These are phyloP conservation scores for Crotalus viridis DNA, from an alignment of 2,113 vertebrate species.

Conservation along the genomic window DNA sequence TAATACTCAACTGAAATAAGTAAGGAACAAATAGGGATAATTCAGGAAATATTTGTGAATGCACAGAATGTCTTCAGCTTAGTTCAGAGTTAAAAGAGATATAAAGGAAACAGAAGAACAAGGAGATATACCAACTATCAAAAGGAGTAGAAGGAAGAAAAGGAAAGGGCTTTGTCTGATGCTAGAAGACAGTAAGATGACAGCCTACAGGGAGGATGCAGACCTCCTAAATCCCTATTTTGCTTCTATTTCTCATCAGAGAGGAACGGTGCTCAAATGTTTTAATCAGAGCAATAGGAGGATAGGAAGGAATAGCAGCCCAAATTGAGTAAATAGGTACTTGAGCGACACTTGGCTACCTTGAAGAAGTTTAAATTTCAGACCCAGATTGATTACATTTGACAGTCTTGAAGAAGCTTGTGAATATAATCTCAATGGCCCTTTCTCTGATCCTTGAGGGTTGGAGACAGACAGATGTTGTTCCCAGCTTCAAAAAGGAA, in stretches of 20 bases:
- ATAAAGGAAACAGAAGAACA: not conserved
- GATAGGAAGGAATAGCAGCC: not conserved
- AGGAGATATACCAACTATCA: not conserved
- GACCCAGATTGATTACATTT: not conserved
- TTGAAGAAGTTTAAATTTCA: not conserved
- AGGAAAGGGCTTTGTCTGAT: not conserved
- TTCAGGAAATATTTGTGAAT: not conserved
- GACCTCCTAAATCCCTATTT: not conserved
- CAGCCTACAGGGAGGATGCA: not conserved
- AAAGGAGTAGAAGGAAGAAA: not conserved
- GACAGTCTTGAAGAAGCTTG: not conserved
- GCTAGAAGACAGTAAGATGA: not conserved
- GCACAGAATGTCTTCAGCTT: not conserved
- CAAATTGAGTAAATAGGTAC: not conserved
- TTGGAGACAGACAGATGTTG: not conserved
- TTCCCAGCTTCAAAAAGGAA: not conserved
- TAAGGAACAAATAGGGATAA: not conserved
- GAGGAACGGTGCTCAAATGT: not conserved
- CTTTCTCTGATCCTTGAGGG: not conserved
- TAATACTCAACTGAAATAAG: not conserved
- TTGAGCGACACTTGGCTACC: not conserved
- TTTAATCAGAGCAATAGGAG: not conserved
- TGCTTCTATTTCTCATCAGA: not conserved
- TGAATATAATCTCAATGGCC: not conserved
- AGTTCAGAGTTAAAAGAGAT: not conserved